Evolutionary conservation across 2,113 vertebrate species (phyloP).

Genomic region (Nymphicus hollandicus): DNA sequence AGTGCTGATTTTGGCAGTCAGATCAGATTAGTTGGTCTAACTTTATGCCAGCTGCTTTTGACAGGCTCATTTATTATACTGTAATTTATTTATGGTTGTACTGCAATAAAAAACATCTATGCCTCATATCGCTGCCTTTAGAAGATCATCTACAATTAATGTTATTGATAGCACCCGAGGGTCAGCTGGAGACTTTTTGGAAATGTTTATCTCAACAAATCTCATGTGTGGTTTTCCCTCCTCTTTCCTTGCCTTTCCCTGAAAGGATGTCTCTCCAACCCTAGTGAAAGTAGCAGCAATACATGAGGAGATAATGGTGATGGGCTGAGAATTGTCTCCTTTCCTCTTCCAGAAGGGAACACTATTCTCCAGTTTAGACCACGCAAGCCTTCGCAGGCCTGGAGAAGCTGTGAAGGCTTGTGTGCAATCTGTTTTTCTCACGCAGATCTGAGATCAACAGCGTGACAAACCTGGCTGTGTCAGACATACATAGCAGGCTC

Average conservation of each 20-base stretch:
- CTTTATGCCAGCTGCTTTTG: not conserved
- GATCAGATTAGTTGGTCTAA: not conserved
- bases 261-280: not conserved
- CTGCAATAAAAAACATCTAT: not conserved
- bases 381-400: not conserved
- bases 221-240: not conserved
- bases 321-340: not conserved
- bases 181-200: not conserved
- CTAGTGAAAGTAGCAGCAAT: not conserved
- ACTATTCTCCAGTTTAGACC: fast-evolving
- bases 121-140: not conserved
- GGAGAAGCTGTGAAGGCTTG: not conserved
- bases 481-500: not conserved
- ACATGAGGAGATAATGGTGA: not conserved
- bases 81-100: slow-evolving; percentile 6
- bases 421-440: slow-evolving; percentile 24
- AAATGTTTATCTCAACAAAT: not conserved
- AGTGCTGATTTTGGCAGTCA: not conserved
- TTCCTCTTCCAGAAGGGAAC: not conserved
- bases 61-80: not conserved
- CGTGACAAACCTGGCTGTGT: slow-evolving; percentile 1
- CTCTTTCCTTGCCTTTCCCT: not conserved
- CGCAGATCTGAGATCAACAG: not conserved
- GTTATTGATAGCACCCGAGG: not conserved
- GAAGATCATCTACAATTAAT: not conserved